A percentile compares a stretch with the other conserved stretches of the same genome.
Evolutionary conservation across 2,113 vertebrate species (phyloP).

Genomic region (Phaethon lepturus): DNA sequence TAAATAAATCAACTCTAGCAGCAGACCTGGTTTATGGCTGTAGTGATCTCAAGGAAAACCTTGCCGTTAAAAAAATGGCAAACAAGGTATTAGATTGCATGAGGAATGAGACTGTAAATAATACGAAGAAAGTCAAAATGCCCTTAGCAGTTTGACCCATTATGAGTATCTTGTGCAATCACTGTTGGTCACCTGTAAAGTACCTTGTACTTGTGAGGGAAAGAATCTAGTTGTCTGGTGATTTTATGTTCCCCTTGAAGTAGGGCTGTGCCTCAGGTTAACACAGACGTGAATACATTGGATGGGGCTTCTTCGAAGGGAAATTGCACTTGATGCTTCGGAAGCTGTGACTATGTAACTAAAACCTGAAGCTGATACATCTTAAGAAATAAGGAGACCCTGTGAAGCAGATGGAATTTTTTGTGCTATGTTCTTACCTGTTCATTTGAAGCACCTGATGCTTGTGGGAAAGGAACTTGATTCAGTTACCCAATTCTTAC

Average conservation of each 20-base stretch:
- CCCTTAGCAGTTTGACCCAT: background rate
- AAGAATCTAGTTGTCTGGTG: background rate
- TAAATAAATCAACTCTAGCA: constrained; percentile 22
- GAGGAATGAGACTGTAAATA: constrained; percentile 49
- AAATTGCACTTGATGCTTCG: background rate
- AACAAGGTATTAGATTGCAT: constrained; percentile 46
- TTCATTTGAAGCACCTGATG: background rate
- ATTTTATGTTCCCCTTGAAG: background rate
- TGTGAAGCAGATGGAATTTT: background rate
- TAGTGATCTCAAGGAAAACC: constrained; percentile 28
- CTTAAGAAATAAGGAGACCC: background rate
- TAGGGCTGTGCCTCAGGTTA: background rate
- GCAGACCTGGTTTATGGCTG: constrained; percentile 22
- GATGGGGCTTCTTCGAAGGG: background rate
- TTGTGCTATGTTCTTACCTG: background rate
- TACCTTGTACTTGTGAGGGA: background rate
- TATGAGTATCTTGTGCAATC: background rate
- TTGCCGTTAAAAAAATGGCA: constrained; percentile 38
- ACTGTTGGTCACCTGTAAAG: background rate
- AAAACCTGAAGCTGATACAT: background rate
- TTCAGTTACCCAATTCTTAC: background rate
- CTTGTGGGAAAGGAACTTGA: background rate
- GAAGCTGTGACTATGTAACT: background rate
- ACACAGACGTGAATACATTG: background rate
- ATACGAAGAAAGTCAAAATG: constrained; percentile 30